Evolutionary conservation across 2,113 vertebrate genomes (phyloP).

Genomic region (Protomyctophum bolini): DNA sequence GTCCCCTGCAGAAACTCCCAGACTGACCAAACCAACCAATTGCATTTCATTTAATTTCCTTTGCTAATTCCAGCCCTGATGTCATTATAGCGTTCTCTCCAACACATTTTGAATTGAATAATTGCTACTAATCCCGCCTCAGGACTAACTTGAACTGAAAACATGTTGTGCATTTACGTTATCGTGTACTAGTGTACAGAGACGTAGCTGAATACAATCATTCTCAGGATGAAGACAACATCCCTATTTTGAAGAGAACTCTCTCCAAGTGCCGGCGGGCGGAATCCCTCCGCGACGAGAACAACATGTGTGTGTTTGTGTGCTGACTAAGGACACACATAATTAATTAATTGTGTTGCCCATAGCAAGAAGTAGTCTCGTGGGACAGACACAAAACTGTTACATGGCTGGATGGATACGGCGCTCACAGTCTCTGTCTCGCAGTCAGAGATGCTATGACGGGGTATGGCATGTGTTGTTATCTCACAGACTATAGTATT

Average conservation of each 20-base stretch:
- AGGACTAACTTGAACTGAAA: too few relatives aligned
- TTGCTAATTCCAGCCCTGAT: too few relatives aligned
- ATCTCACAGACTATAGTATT: neutral
- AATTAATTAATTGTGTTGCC: slow-evolving; percentile 41
- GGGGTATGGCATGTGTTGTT: slow-evolving; percentile 6
- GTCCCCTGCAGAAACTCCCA: too few relatives aligned
- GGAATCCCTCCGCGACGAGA: slow-evolving; percentile 31
- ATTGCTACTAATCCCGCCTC: too few relatives aligned
- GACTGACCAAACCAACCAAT: too few relatives aligned
- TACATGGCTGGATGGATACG: slow-evolving; percentile 23
- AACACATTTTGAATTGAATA: too few relatives aligned
- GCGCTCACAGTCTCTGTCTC: neutral
- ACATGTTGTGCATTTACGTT: too few relatives aligned
- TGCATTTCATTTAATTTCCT: too few relatives aligned
- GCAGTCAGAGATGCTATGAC: neutral
- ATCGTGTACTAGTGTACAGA: neutral
- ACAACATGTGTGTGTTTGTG: neutral
- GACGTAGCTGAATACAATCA: slow-evolving; percentile 3
- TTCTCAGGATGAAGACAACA: slow-evolving; percentile 14
- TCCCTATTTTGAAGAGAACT: slow-evolving; percentile 14
- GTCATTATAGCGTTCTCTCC: too few relatives aligned
- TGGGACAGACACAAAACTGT: slow-evolving; percentile 19
- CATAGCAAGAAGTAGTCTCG: slow-evolving; percentile 33
- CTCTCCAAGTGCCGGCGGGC: slow-evolving; percentile 25
- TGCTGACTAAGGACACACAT: slow-evolving; percentile 24